These are phyloP conservation scores for Cinclus mexicanus DNA, from an alignment of 2,113 vertebrate genomes.

Conservation along the genomic window DNA sequence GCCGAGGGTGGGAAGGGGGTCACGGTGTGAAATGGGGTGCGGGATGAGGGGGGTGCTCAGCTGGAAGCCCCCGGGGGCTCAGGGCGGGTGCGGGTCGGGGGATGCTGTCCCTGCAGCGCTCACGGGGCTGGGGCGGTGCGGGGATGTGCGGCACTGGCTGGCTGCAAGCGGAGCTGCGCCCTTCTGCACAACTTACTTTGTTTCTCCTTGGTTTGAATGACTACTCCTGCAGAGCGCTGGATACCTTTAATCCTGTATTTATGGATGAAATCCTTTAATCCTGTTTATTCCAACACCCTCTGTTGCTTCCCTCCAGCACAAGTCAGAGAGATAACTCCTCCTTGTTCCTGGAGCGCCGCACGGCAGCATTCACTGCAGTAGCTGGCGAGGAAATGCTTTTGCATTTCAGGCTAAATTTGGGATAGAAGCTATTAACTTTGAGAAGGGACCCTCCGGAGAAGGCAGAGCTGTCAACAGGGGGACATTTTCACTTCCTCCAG, in stretches of 20 bases:
- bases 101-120: background rate
- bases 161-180: background rate
- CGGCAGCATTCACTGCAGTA: background rate
- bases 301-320: constrained; percentile 18
- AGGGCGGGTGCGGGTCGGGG: background rate
- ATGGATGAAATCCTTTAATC: constrained; percentile 44
- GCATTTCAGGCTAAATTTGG: background rate
- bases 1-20: background rate
- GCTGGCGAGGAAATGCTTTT: background rate
- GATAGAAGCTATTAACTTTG: background rate
- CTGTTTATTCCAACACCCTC: constrained; percentile 49
- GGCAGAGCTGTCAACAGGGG: background rate
- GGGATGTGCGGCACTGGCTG: background rate
- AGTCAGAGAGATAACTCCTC: constrained; percentile 1
- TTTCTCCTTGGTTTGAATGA: constrained; percentile 31
- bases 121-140: fast-evolving
- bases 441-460: background rate
- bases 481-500: constrained; percentile 9
- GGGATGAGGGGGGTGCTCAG: fast-evolving
- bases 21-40: background rate
- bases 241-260: constrained; percentile 34
- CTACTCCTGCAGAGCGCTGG: constrained; percentile 29
- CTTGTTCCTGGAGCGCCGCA: background rate
- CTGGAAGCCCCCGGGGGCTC: background rate
- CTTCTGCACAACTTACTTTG: background rate